Base-by-base conservation (phyloP, 92 coral and sea anemone species). In the Actinernus sp. region DNA sequence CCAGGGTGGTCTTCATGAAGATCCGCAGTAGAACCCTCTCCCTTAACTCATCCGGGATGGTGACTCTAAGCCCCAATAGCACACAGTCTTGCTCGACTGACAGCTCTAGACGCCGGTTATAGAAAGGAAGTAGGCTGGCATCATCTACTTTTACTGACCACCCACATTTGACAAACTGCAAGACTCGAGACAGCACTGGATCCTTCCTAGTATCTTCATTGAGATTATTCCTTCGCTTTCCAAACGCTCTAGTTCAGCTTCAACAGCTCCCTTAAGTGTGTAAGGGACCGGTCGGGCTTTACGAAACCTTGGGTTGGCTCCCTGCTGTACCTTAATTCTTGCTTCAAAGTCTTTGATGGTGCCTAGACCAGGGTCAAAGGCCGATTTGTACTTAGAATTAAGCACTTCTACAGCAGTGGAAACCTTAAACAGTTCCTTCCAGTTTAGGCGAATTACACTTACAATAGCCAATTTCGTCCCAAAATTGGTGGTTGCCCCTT, bases 1-100 rank as follows among this genome's bases (percentile, higher is more conserved):
- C 89, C 83, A 1, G 86, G 81, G 52, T 82, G 90, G n/a, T 73
- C 76, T 37, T 83, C 84, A 55, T 89, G 90, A 31, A 89, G 71
- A 34, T 53, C 77, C 22, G n/a, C n/a, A 49, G 56, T 40, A 84
- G 69, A 5, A 84, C 40, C 24, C 47, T 65, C 50, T 67, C 61
- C 39, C 78, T 14, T 26, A 59, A 68, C 38, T 48, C 38, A 31
- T 70, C 29, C n/a, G 75, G 85, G 45, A 84, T 69, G 45, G 84
- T 56, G 3, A 89, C 88, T 6, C 86, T 65, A 70, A 71, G 45
- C 41, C 92, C 92, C 86, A 85, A 85, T 56, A 85, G 39, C 37
- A 90, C 38, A 81, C 89, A 90, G 60, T 85, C 95, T 61, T 88
- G 80, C 22, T 88, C 87, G 19, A 54, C 90, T 9, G 76, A 40